Conservation (phyloP, 2,113 vertebrate species). For the Elephas maximus region DNA sequence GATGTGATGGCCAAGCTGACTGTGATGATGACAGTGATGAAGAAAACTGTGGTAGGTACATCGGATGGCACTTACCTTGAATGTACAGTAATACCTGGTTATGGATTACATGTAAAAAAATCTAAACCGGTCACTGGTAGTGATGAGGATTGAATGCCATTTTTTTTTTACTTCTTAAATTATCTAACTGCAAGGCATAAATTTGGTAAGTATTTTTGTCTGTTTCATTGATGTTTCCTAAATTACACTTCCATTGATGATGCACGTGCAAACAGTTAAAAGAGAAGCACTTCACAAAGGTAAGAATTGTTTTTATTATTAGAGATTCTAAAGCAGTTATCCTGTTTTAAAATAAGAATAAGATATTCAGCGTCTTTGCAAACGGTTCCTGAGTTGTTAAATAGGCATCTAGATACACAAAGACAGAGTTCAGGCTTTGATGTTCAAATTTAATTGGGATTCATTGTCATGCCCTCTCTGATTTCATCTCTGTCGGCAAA, state of each 20-base stretch:
- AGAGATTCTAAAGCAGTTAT: neutral
- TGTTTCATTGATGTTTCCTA: neutral
- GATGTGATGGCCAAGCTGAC: constrained; percentile 96
- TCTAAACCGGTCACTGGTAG: neutral
- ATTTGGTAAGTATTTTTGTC: constrained; percentile 15
- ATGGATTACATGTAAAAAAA: neutral
- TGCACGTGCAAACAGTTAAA: neutral
- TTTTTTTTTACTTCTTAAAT: neutral
- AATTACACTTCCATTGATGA: neutral
- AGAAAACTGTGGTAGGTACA: constrained; percentile 94
- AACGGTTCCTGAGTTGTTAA: neutral
- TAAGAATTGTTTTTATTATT: constrained; percentile 44
- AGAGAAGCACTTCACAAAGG: neutral
- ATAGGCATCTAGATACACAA: neutral
- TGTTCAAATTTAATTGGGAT: constrained; percentile 15
- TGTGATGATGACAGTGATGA: constrained; percentile 98
- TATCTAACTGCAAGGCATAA: neutral
- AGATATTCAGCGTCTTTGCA: neutral
- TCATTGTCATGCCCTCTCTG: constrained; percentile 57
- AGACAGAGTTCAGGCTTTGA: constrained; percentile 2
- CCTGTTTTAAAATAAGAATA: neutral
- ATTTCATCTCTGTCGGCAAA: constrained; percentile 52
- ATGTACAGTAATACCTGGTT: neutral
- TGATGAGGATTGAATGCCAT: neutral
- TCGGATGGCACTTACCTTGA: neutral